Base-by-base conservation (phyloP, 2,888 invertebrate genomes). In the Lutraria lutraria region DNA sequence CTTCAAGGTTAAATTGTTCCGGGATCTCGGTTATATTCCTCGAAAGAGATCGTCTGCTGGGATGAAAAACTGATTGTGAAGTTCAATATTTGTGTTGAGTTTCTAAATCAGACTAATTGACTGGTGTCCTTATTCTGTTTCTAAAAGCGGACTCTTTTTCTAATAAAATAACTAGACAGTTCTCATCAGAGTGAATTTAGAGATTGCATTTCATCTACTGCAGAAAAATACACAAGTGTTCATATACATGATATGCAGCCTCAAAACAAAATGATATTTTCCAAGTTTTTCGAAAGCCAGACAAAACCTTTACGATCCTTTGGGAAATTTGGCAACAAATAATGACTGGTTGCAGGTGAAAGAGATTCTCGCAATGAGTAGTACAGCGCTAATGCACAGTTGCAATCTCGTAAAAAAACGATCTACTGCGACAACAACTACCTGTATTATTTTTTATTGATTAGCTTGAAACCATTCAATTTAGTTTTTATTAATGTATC, bases 41-140 rank as follows among this genome's bases (percentile, higher is more conserved):
- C 15, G 19, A 34, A 34, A 34, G 4, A 6, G 29, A 25, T 76
- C 34, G 76, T 76, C 76, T 76, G 76, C 76, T 31, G 31, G 12
- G 25, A 68, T n/a, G 25, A 68, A 68, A 25, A 25, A 68, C 25
- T 8, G 25, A n/a, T n/a, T 25, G 60, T 68, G 25, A 13, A 68
- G 25, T 68, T 68, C 63, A 68, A 68, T 68, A 68, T n/a, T n/a
- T 68, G 63, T 68, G 63, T n/a, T 68, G 25, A n/a, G 6, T 68
- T 68, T 68, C 25, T 25, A 68, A 68, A 68, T 68, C 63, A 68
- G 63, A 68, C 63, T 25, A 68, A 68, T 68, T 25, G 63, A 68
- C 63, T 25, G 63, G 25, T 68, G n/a, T 68, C 25, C 63, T 13
- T n/a, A 68, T 25, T 25, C 8, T 68, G 63, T 68, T 25, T 25